phyloP scores from a whole-genome alignment of 2,797 vertebrate genomes.

The Neostethus bicornis region DNA sequence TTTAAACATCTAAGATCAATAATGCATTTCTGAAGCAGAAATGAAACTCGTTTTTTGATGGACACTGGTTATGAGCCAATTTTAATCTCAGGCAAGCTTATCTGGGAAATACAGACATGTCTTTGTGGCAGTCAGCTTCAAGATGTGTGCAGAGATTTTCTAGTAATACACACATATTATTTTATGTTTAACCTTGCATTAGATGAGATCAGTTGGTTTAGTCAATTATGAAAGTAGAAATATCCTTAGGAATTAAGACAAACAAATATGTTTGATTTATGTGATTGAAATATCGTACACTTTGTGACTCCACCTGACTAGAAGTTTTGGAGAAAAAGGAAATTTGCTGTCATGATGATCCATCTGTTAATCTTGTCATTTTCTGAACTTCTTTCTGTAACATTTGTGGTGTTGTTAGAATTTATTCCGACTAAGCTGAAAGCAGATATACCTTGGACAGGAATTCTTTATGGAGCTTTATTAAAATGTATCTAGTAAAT shows the following conservation, averaged over 20 bases:
- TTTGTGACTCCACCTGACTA: no score
- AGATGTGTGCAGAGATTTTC: not conserved
- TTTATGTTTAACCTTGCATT: not conserved
- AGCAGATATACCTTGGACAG: no score
- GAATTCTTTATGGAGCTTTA: not conserved
- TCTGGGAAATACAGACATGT: not conserved
- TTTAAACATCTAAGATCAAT: not conserved
- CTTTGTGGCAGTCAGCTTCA: not conserved
- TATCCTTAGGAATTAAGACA: no score
- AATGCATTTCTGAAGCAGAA: not conserved
- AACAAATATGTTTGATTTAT: no score
- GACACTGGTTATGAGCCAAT: not conserved
- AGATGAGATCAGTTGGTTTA: not conserved
- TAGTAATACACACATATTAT: not conserved
- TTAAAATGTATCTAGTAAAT: constrained; percentile 13
- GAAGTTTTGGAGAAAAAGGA: no score
- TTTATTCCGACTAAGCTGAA: no score
- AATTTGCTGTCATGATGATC: no score
- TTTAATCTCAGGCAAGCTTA: not conserved
- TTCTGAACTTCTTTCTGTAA: no score
- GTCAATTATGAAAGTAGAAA: not conserved
- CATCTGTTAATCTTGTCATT: no score
- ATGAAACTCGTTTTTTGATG: not conserved
- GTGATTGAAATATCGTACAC: no score
- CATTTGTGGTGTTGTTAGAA: no score